Evolutionary conservation across 2,797 vertebrate species (phyloP), one percentile per base, ranked within the genome.

Genomic region (Tadarida brasiliensis): DNA sequence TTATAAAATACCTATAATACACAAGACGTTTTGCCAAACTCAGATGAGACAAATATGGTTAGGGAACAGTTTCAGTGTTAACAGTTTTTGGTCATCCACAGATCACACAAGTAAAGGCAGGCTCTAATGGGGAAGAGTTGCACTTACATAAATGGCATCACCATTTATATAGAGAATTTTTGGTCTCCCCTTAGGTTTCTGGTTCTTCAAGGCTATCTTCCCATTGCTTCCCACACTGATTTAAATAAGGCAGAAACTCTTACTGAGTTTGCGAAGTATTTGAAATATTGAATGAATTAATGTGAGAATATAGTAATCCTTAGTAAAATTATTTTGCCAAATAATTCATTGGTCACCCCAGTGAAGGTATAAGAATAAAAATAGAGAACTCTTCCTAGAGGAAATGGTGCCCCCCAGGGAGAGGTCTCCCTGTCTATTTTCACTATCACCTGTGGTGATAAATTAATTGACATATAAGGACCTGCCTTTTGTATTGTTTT

Each of bases 211-310:
- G 14, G 1, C 7, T 71, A 28, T 85, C n/a, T 76, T 96, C 35
- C 12, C 15, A 70, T 39, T 77, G 44, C 28, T 93, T 95, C 70
- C 26, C 33, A 78, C 16, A 67, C 49, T 82, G 26, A 92, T 85
- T 92, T 87, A 57, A 78, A 63, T 24, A 91, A 89, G 82, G 28
- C 47, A 33, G 61, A 4, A 30, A 88, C 26, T 54, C 54, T 49
- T 77, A 68, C 7, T 71, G 84, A 87, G 20, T 87, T 92, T 63
- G 33, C 90, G 65, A 68, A 80, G 9, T 89, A 44, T 74, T 91
- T 94, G 65, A 74, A 90, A 67, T 95, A 44, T 20, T 70, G 70
- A 94, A 26, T 86, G 59, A 89, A 85, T 93, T 63, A 96, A 83
- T 54, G 5, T 57, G 33, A 80, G 14, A 70, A 30, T 93, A n/a